Evolutionary conservation across 1,140 invertebrate genomes (phyloP).

Genomic region (Trichomalopsis sarcophagae): DNA sequence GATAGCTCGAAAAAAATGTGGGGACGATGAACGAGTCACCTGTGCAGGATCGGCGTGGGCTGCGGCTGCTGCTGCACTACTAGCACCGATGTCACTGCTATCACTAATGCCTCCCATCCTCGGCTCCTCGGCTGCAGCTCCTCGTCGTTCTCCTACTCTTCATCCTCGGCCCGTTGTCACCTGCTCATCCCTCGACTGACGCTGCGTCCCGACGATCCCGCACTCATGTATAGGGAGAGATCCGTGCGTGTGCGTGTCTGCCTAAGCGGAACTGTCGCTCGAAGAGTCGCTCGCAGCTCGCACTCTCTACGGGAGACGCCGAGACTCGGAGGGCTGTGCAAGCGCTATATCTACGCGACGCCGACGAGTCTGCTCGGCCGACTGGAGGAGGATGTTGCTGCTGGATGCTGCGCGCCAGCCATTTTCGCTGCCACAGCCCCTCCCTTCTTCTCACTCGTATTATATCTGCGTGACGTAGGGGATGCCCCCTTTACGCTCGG

Average conservation of each 20-base stretch:
- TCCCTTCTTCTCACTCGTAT: constrained; percentile 9
- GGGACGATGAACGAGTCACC: not conserved
- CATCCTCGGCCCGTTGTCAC: not conserved
- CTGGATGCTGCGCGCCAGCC: constrained; percentile 46
- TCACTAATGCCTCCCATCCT: not conserved
- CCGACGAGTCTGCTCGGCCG: constrained; percentile 20
- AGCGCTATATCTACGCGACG: not conserved
- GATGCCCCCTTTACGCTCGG: constrained; percentile 24
- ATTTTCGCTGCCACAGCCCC: constrained; percentile 42
- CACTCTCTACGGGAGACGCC: too few species aligned
- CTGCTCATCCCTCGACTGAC: not conserved
- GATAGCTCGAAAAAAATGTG: too few species aligned
- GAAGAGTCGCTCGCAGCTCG: too few species aligned
- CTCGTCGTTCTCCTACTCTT: not conserved
- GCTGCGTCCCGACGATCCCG: not conserved
- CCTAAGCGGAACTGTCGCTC: too few species aligned
- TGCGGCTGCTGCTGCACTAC: not conserved
- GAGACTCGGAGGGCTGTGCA: too few species aligned
- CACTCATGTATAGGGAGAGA: not conserved
- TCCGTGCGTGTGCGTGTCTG: too few species aligned
- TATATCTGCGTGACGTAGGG: constrained; percentile 2
- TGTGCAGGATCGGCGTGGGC: not conserved
- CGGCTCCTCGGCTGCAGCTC: not conserved
- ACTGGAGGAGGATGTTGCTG: constrained; percentile 21
- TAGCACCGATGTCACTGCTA: too few species aligned